A percentile compares a stretch with the other conserved stretches of the same genome.
Evolutionary conservation across 2,113 vertebrate genomes (phyloP).

Genomic region (Plestiodon gilberti): DNA sequence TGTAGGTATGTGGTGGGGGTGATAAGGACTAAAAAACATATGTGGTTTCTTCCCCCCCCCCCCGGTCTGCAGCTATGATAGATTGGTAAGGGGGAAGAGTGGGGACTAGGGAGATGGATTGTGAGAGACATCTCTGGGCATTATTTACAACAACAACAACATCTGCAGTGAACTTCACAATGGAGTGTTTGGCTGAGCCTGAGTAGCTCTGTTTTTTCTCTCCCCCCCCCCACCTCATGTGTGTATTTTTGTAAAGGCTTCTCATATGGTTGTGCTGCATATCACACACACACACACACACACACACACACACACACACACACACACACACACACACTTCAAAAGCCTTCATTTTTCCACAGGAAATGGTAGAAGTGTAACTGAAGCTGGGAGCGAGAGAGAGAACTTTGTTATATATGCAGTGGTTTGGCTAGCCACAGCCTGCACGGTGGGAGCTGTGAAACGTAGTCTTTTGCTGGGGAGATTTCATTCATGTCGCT

Average conservation of each 20-base stretch:
- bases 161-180: neutral
- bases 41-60: neutral
- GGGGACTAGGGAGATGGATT: neutral
- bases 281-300: slow-evolving; percentile 3
- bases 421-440: slow-evolving; percentile 71
- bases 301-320: slow-evolving; percentile 13
- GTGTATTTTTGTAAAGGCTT: slow-evolving; percentile 8
- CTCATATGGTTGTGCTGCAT: neutral
- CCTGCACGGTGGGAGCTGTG: slow-evolving; percentile 66
- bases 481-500: slow-evolving; percentile 75
- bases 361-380: slow-evolving; percentile 76
- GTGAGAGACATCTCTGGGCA: neutral
- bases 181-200: neutral
- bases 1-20: slow-evolving; percentile 5
- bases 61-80: neutral
- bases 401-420: slow-evolving; percentile 77
- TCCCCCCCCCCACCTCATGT: neutral
- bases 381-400: slow-evolving; percentile 69
- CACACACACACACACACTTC: slow-evolving; percentile 33
- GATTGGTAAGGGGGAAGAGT: neutral
- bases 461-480: slow-evolving; percentile 75
- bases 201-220: neutral
- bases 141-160: neutral
- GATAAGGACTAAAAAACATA: neutral
- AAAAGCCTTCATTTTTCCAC: slow-evolving; percentile 69